phyloP scores from a whole-genome alignment of 2,888 invertebrate genomes.

The Scaptomyza flava region DNA sequence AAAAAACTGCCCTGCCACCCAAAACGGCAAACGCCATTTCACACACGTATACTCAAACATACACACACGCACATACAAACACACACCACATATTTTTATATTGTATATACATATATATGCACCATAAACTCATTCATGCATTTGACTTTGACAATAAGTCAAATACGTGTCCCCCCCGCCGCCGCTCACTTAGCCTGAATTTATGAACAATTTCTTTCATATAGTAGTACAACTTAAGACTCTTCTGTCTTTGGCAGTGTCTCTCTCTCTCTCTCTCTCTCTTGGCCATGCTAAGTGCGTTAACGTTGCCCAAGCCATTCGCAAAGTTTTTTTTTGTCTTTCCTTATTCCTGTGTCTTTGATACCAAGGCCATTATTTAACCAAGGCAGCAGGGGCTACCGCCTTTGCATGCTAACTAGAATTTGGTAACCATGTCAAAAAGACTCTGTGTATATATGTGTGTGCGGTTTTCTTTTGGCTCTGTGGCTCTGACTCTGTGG shows the following conservation, averaged over 20 bases:
- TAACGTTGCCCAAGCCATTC: constrained; percentile 21
- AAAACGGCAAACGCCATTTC: constrained; percentile 12
- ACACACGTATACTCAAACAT: constrained; percentile 25
- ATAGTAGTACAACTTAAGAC: constrained; percentile 3
- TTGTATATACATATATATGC: constrained; percentile 13
- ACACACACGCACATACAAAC: constrained; percentile 23
- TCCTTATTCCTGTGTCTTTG: constrained; percentile 10
- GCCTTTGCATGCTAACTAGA: constrained; percentile 67
- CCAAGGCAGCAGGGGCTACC: constrained; percentile 25
- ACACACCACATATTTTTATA: constrained; percentile 16
- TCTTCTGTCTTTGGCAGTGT: constrained; percentile 20
- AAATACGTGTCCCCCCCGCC: constrained; percentile 12
- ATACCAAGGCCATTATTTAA: constrained; percentile 28
- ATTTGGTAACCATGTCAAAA: constrained; percentile 30
- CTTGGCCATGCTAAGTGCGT: constrained; percentile 34
- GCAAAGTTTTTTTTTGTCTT: background rate
- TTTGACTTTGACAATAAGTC: constrained; percentile 66
- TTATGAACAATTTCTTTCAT: constrained; percentile 25
- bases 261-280: constrained; percentile 21
- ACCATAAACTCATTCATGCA: constrained; percentile 64
- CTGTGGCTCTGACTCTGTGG: constrained; percentile 12
- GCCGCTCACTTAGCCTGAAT: constrained; percentile 22
- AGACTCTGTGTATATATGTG: background rate
- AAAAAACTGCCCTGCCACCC: constrained; percentile 11
- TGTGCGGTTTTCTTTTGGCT: constrained; percentile 8